Evolutionary conservation across 2,113 vertebrate genomes (phyloP).

Genomic region (Rhipidura dahli): DNA sequence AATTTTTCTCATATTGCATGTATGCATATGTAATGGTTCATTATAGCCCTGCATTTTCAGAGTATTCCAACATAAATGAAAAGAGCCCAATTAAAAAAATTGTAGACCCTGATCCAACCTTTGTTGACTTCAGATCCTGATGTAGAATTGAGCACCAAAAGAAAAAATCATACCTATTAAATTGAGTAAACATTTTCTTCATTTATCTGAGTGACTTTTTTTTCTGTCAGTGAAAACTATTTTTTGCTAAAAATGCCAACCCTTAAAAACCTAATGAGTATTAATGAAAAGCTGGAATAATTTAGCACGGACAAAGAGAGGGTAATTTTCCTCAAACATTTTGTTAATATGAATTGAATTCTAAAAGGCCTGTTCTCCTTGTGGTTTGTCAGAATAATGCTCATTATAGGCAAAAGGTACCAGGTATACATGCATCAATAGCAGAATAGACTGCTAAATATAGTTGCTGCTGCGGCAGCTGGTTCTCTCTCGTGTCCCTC

Average conservation of each 20-base stretch:
- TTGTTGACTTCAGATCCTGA: slow-evolving; percentile 32
- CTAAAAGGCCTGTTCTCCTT: slow-evolving; percentile 13
- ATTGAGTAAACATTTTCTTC: slow-evolving; percentile 51
- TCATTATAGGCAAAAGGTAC: neutral
- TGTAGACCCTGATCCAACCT: slow-evolving; percentile 5
- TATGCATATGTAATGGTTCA: neutral
- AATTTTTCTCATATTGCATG: neutral
- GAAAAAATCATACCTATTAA: slow-evolving; percentile 45
- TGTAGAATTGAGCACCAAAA: slow-evolving; percentile 24
- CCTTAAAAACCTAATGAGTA: slow-evolving; percentile 42
- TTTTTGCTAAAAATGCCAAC: slow-evolving; percentile 19
- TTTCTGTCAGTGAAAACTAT: slow-evolving; percentile 18
- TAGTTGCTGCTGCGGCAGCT: neutral
- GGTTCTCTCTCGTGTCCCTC: neutral
- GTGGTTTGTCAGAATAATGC: slow-evolving; percentile 25
- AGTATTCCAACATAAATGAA: neutral
- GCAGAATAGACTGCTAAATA: slow-evolving; percentile 47
- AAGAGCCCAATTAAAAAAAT: slow-evolving; percentile 40
- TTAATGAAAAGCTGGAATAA: slow-evolving; percentile 51
- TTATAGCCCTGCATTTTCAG: slow-evolving; percentile 22
- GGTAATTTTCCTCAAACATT: slow-evolving; percentile 3
- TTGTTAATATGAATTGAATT: neutral
- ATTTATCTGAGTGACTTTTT: slow-evolving; percentile 37
- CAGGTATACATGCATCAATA: slow-evolving; percentile 29
- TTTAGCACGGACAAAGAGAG: neutral